Evolutionary conservation across 2,113 vertebrate species (phyloP).

Genomic region (Phylloscopus trochilus): DNA sequence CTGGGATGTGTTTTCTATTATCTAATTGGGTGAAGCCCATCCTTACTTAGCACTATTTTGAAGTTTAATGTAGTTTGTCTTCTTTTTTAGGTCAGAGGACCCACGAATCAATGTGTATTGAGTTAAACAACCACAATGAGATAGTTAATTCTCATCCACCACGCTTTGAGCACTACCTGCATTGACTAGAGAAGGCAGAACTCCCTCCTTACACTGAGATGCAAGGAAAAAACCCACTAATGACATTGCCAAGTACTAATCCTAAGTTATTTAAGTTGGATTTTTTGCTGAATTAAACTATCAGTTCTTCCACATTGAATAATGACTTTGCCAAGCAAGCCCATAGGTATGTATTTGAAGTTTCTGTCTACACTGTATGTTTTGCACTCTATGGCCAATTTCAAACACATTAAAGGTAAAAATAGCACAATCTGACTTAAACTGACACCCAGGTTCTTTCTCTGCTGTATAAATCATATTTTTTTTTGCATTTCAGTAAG

Average conservation of each 20-base stretch:
- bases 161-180: not conserved
- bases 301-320: not conserved
- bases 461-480: not conserved
- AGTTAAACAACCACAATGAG: not conserved
- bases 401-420: not conserved
- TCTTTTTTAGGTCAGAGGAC: not conserved
- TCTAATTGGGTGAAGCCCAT: not conserved
- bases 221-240: not conserved
- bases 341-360: not conserved
- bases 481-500: not conserved
- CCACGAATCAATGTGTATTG: constrained; percentile 53
- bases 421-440: not conserved
- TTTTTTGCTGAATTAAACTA: not conserved
- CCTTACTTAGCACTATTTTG: not conserved
- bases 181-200: not conserved
- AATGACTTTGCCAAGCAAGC: not conserved
- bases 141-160: not conserved
- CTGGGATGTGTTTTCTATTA: not conserved
- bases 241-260: not conserved
- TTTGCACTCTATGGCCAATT: not conserved
- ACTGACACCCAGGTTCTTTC: not conserved
- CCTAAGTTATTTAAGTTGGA: not conserved
- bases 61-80: constrained; percentile 21
- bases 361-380: not conserved
- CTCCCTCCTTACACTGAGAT: not conserved